Conservation (phyloP, 2,888 invertebrate species). For the Unio delphinus region DNA sequence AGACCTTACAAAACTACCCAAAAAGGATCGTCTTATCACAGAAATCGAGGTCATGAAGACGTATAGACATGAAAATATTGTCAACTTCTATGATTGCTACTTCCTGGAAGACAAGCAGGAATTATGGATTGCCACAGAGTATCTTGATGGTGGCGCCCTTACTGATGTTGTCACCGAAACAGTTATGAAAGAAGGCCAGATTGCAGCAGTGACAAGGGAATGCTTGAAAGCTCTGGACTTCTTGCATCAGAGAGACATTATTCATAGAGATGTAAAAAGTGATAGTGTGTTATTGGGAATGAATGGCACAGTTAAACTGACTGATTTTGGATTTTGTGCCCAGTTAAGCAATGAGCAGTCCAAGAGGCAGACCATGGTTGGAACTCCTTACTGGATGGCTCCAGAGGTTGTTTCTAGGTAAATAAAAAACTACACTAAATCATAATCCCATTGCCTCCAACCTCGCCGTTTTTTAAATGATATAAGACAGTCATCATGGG, state of each 20-base stretch:
- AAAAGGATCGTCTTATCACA: slow-evolving; percentile 94
- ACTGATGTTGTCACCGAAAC: slow-evolving; percentile 98
- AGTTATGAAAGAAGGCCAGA: slow-evolving; percentile 96
- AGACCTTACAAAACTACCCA: slow-evolving; percentile 92
- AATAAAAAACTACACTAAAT: not conserved
- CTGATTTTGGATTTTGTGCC: slow-evolving; percentile 98
- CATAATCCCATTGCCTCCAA: too few relatives aligned
- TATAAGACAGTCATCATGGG: too few relatives aligned
- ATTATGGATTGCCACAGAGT: slow-evolving; percentile 97
- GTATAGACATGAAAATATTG: slow-evolving; percentile 91
- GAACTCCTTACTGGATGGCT: slow-evolving; percentile 99
- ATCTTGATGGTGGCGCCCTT: slow-evolving; percentile 87
- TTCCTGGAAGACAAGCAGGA: slow-evolving; percentile 87
- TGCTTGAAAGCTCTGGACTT: slow-evolving; percentile 90
- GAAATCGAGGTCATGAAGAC: slow-evolving; percentile 80
- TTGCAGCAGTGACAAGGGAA: slow-evolving; percentile 94
- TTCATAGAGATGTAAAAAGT: slow-evolving; percentile 90
- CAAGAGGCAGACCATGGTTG: slow-evolving; percentile 93
- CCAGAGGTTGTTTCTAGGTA: slow-evolving; percentile 80
- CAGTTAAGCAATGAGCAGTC: slow-evolving; percentile 91
- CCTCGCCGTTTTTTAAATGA: too few relatives aligned
- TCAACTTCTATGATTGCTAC: slow-evolving; percentile 95
- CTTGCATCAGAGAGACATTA: slow-evolving; percentile 84
- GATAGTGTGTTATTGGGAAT: slow-evolving; percentile 95
- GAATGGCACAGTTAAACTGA: slow-evolving; percentile 81